phyloP scores from a whole-genome alignment of 2,113 vertebrate species.

The Alligator sinensis region DNA sequence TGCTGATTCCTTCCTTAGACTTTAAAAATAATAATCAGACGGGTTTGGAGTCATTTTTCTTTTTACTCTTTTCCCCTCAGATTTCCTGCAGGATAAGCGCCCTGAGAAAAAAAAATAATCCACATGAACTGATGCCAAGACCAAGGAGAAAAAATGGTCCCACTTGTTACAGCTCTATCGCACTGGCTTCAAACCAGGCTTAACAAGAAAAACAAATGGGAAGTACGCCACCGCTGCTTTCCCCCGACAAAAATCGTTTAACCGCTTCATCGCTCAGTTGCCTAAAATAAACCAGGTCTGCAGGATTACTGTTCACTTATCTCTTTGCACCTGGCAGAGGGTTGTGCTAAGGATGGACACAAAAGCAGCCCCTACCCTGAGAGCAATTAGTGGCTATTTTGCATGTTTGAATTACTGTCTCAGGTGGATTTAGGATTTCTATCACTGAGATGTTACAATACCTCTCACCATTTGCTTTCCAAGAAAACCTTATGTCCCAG shows the following conservation, averaged over 20 bases:
- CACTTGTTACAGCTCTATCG: neutral
- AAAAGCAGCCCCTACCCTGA: neutral
- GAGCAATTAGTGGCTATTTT: neutral
- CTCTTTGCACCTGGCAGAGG: neutral
- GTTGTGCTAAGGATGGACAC: neutral
- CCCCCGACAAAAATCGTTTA: slow-evolving; percentile 45
- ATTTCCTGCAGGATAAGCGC: slow-evolving; percentile 67
- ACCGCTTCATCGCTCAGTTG: neutral
- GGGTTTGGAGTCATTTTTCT: slow-evolving; percentile 6
- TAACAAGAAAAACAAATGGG: slow-evolving; percentile 64
- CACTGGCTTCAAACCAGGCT: slow-evolving; percentile 63
- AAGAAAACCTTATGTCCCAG: rapidly evolving
- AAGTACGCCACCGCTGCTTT: slow-evolving; percentile 41
- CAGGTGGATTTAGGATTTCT: neutral
- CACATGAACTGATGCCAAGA: slow-evolving; percentile 64
- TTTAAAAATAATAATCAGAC: slow-evolving; percentile 44
- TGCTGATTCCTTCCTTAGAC: neutral
- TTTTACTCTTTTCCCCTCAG: slow-evolving; percentile 35
- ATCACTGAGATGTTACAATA: neutral
- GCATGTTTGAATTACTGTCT: neutral
- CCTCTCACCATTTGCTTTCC: neutral
- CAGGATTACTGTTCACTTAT: rapidly evolving
- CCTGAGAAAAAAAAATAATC: neutral
- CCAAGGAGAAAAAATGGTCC: slow-evolving; percentile 47
- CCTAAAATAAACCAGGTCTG: neutral